Conservation (phyloP, 2,888 invertebrate species). For the Eubasilissa splendida region DNA sequence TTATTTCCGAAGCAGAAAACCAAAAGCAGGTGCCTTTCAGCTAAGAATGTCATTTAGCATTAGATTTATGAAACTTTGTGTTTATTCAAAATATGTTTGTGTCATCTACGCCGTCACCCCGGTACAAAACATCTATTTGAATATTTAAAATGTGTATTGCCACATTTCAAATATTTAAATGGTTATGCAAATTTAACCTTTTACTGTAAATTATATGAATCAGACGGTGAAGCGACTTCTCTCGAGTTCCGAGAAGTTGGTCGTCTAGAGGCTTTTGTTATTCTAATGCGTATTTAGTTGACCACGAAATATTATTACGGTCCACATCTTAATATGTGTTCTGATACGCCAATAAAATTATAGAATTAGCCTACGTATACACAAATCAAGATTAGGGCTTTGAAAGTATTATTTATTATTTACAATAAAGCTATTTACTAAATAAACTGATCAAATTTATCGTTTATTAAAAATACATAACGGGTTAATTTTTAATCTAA, state of each 20-base stretch:
- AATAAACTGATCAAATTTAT: constrained; percentile 33
- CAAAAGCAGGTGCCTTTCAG: constrained; percentile 37
- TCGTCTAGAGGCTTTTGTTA: constrained; percentile 23
- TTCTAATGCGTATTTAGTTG: constrained; percentile 31
- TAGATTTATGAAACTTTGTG: constrained; percentile 43
- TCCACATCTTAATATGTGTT: constrained; percentile 27
- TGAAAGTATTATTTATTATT: constrained; percentile 18
- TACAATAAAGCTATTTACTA: constrained; percentile 31
- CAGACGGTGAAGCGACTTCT: not conserved
- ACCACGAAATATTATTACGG: constrained; percentile 24
- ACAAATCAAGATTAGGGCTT: constrained; percentile 35
- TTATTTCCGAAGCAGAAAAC: constrained; percentile 6
- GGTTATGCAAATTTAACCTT: constrained; percentile 40
- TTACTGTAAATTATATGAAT: constrained; percentile 30
- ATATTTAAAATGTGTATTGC: constrained; percentile 33
- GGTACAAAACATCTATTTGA: constrained; percentile 35
- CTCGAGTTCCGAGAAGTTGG: constrained; percentile 13
- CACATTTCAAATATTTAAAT: constrained; percentile 29
- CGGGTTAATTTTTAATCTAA: constrained; percentile 10
- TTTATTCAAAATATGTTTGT: constrained; percentile 8
- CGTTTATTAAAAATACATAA: constrained; percentile 5
- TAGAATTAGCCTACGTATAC: constrained; percentile 23
- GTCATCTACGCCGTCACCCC: constrained; percentile 12
- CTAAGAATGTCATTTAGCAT: constrained; percentile 37
- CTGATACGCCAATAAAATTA: constrained; percentile 10